Conservation (phyloP, 2,888 invertebrate species). For the Brachyptera risi region DNA sequence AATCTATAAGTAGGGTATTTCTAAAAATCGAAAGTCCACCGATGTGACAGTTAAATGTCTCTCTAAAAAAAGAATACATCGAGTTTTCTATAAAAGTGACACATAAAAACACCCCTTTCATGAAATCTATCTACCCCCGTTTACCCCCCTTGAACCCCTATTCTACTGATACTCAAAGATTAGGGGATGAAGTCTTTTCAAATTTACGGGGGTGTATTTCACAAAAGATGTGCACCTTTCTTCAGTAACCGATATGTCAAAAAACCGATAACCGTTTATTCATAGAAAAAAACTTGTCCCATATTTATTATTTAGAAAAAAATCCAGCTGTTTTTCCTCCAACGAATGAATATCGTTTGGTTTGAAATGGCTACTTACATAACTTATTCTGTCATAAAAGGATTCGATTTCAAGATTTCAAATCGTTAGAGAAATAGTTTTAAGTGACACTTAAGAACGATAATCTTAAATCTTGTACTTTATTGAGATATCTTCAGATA, state of each 20-base stretch:
- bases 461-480: conserved; percentile 6
- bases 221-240: not conserved
- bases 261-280: not conserved
- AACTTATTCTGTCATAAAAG: conserved; percentile 18
- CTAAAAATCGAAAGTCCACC: conserved; percentile 12
- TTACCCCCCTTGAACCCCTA: not conserved
- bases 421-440: conserved; percentile 11
- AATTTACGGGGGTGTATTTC: conserved; percentile 18
- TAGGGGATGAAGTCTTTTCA: conserved; percentile 11
- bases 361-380: conserved; percentile 7
- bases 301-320: not conserved
- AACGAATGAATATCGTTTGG: not conserved
- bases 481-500: conserved; percentile 5
- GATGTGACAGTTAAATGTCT: conserved; percentile 16
- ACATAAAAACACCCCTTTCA: conserved; percentile 13
- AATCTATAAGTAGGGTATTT: conserved; percentile 20
- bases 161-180: conserved; percentile 7
- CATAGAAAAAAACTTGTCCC: conserved; percentile 2
- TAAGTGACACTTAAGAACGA: conserved; percentile 19
- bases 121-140: conserved; percentile 1
- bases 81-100: not conserved
- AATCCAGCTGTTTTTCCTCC: not conserved
- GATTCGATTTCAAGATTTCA: conserved; percentile 22
- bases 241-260: not conserved
- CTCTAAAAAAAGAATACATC: not conserved